Percentiles rank a stretch among this genome's conserved stretches.
Evolutionary conservation across 2,888 invertebrate genomes (phyloP).

Genomic region (Sericinus montela): DNA sequence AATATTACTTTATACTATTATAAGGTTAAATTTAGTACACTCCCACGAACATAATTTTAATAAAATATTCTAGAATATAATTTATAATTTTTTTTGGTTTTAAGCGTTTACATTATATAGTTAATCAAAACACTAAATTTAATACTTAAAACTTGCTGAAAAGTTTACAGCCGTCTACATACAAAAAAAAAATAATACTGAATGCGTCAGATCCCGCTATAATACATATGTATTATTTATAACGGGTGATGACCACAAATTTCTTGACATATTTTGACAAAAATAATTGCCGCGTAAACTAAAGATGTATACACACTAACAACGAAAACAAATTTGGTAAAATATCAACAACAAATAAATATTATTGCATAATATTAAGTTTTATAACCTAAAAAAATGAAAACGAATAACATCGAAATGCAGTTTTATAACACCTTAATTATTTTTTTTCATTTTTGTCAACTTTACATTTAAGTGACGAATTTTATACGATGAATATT

Average conservation of each 20-base stretch:
- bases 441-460: conserved; percentile 9
- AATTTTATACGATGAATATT: too few species aligned
- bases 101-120: conserved; percentile 44
- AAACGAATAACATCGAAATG: conserved; percentile 20
- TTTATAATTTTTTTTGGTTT: conserved; percentile 31
- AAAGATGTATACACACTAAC: neutral
- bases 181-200: conserved; percentile 46
- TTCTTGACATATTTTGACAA: too few species aligned
- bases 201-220: conserved; percentile 35
- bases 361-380: conserved; percentile 16
- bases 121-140: conserved; percentile 24
- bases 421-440: conserved; percentile 14
- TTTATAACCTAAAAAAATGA: neutral
- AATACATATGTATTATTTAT: too few species aligned
- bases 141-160: conserved; percentile 4
- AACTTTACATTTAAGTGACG: conserved; percentile 3
- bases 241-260: too few species aligned
- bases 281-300: conserved; percentile 3
- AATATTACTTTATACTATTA: conserved; percentile 10
- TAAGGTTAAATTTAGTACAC: conserved; percentile 29
- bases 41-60: conserved; percentile 44
- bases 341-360: neutral
- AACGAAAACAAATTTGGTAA: neutral
- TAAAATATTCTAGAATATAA: conserved; percentile 53
- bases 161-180: too few species aligned